Conservation (phyloP, 1,140 invertebrate species). For the Apolygus lucorum region DNA sequence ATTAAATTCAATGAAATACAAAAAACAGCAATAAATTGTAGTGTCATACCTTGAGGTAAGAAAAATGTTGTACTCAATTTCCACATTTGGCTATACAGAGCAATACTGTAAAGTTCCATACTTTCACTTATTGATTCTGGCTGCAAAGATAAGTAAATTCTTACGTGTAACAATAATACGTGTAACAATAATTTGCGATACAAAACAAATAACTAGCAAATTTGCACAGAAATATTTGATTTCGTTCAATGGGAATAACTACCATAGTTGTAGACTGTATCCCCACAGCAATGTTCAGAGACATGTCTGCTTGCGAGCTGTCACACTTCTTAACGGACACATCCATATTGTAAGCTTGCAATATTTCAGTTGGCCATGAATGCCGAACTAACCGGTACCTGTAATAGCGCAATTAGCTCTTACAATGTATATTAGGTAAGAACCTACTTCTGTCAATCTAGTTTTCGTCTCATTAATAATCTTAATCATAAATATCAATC, state of each 20-base stretch:
- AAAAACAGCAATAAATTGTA: too few species aligned
- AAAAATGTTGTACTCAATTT: not conserved
- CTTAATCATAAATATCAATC: too few species aligned
- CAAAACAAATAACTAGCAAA: too few species aligned
- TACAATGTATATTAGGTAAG: too few species aligned
- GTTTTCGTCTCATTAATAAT: too few species aligned
- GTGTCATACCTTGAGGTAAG: not conserved
- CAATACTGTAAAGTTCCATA: not conserved
- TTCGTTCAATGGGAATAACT: too few species aligned
- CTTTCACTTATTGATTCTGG: not conserved
- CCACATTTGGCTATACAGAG: not conserved
- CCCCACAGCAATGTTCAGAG: not conserved
- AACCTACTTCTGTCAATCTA: too few species aligned
- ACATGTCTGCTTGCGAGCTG: not conserved
- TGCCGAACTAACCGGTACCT: slow-evolving; percentile 60
- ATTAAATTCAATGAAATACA: too few species aligned
- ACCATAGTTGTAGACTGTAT: not conserved
- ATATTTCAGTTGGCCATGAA: slow-evolving; percentile 47
- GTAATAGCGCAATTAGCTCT: slow-evolving; percentile 34
- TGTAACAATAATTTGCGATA: too few species aligned
- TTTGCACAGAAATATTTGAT: too few species aligned
- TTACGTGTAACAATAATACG: too few species aligned
- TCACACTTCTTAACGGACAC: not conserved
- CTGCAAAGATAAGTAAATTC: too few species aligned
- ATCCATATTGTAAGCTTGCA: not conserved